phyloP scores from a whole-genome alignment of 2,113 vertebrate species.

The Notothenia coriiceps region DNA sequence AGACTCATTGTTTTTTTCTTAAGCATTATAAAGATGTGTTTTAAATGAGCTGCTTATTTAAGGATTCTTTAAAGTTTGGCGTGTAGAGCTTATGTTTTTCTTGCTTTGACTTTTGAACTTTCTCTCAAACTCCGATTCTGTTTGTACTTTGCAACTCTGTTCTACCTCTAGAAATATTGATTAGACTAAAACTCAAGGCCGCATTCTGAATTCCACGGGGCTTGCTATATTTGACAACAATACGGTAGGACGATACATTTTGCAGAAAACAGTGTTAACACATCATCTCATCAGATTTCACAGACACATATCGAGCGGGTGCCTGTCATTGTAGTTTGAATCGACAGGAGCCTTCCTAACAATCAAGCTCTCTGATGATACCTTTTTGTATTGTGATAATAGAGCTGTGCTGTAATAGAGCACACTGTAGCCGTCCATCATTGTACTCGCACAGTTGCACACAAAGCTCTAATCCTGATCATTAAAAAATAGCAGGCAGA shows the following conservation, averaged over 20 bases:
- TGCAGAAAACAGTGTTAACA: not conserved
- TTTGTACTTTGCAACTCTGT: not conserved
- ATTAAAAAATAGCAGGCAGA: constrained; percentile 29
- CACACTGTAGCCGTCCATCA: constrained; percentile 10
- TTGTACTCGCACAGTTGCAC: constrained; percentile 25
- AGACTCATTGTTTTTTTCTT: not conserved
- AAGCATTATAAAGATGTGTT: too few species aligned
- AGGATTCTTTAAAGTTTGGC: not conserved
- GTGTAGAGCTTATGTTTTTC: not conserved
- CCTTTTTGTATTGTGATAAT: constrained; percentile 34
- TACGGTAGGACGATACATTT: not conserved
- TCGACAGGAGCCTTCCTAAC: constrained; percentile 18
- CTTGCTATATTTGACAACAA: constrained; percentile 5
- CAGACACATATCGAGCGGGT: constrained; percentile 9
- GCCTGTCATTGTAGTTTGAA: constrained; percentile 21
- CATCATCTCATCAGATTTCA: constrained; percentile 36
- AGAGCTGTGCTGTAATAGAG: not conserved
- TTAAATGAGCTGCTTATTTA: not conserved
- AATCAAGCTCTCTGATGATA: constrained; percentile 35
- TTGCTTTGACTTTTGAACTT: not conserved
- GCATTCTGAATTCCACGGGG: constrained; percentile 8
- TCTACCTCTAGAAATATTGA: constrained; percentile 29
- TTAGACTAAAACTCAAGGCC: constrained; percentile 34
- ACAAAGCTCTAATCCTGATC: constrained; percentile 40
- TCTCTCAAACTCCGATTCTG: not conserved